Conservation (phyloP, 2,797 vertebrate genomes). For the Ficedula albicollis region DNA sequence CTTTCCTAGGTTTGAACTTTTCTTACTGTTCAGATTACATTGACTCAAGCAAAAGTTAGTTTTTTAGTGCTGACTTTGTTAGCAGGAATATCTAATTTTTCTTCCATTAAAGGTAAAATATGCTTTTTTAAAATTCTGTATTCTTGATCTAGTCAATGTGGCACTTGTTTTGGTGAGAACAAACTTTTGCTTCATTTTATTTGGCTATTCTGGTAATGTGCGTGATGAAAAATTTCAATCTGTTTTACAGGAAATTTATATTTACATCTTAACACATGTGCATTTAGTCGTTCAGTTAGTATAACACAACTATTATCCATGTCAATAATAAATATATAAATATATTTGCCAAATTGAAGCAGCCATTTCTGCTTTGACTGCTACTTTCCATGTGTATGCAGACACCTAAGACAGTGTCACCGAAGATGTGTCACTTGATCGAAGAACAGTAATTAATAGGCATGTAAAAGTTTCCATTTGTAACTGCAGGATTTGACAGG, state of each 20-base stretch:
- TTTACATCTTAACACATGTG: neutral
- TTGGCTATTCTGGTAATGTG: neutral
- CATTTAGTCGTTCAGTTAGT: neutral
- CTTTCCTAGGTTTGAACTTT: neutral
- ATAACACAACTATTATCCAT: neutral
- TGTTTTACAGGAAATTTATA: neutral
- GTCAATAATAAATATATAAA: conserved; percentile 68
- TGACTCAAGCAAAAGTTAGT: neutral
- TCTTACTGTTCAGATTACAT: neutral
- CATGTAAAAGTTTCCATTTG: conserved; percentile 73
- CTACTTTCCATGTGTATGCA: conserved; percentile 64
- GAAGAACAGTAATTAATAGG: conserved; percentile 75
- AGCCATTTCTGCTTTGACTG: conserved; percentile 77
- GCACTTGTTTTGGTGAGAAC: neutral
- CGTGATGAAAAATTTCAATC: neutral
- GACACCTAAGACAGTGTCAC: conserved; percentile 74
- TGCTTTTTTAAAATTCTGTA: neutral
- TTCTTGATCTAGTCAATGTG: neutral
- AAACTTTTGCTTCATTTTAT: neutral
- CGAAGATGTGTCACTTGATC: conserved; percentile 74
- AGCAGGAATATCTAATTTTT: neutral
- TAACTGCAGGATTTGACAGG: conserved; percentile 74
- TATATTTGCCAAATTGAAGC: conserved; percentile 78
- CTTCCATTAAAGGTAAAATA: neutral
- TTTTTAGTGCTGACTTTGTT: neutral